phyloP scores from a whole-genome alignment of 2,888 invertebrate genomes.

The Cephus sareptanus region DNA sequence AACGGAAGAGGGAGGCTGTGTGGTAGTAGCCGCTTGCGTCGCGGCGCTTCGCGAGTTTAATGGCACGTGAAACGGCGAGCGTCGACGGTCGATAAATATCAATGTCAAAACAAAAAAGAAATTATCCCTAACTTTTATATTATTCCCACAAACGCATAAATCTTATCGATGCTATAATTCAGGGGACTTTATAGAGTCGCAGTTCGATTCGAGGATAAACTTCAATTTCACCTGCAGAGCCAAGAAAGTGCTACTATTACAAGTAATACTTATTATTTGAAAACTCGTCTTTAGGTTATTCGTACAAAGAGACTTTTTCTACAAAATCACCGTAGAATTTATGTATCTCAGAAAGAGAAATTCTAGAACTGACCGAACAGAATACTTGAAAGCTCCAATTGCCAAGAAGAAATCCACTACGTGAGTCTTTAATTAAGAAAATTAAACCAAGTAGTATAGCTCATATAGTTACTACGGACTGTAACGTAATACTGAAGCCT shows the following conservation, averaged over 20 bases:
- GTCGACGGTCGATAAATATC: background rate
- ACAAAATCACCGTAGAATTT: background rate
- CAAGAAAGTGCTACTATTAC: no score
- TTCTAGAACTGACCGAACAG: background rate
- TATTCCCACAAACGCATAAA: no score
- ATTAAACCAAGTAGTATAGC: background rate
- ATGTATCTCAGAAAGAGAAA: background rate
- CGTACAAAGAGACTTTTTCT: background rate
- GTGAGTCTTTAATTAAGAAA: background rate
- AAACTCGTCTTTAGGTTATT: no score
- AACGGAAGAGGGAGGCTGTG: constrained; percentile 14
- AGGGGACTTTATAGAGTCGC: no score
- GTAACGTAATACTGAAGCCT: background rate
- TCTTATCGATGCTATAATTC: no score
- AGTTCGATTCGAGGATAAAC: no score
- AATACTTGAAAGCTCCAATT: background rate
- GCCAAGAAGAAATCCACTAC: background rate
- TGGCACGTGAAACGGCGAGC: background rate
- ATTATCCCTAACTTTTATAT: background rate
- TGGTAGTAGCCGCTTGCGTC: background rate
- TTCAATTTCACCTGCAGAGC: no score
- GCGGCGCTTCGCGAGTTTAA: background rate
- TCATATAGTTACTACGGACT: background rate
- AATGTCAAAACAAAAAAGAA: background rate
- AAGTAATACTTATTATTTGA: no score